Conservation (phyloP, 2,113 vertebrate genomes). For the Ivindomyrus marchei region DNA sequence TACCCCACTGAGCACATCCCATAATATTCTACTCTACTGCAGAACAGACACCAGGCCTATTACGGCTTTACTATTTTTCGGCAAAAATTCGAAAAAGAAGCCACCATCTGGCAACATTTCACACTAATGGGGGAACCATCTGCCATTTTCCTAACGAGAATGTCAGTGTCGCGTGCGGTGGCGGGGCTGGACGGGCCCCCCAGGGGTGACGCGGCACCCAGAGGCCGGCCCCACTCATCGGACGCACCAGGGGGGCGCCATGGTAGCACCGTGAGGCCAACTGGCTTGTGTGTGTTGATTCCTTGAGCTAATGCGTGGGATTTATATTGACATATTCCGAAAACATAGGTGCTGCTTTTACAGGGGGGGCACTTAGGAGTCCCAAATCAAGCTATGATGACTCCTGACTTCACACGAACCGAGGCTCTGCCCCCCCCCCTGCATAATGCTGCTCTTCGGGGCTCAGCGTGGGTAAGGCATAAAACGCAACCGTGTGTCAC, state of each 20-base stretch:
- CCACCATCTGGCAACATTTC: conserved; percentile 14
- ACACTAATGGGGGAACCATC: conserved; percentile 6
- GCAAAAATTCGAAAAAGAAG: neutral
- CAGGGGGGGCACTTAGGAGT: neutral
- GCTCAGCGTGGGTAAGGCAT: neutral
- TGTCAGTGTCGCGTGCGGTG: neutral
- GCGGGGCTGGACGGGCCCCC: neutral
- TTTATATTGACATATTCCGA: neutral
- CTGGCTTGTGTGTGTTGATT: neutral
- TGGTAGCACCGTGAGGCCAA: neutral
- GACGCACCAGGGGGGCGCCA: neutral
- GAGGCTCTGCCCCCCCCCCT: neutral
- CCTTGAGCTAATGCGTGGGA: neutral
- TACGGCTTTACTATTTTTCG: neutral
- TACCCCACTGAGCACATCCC: neutral
- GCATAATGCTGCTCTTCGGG: neutral
- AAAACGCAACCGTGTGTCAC: neutral
- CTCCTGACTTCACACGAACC: neutral
- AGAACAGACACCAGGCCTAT: neutral
- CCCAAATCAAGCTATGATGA: neutral
- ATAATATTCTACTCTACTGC: neutral
- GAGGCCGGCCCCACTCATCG: neutral
- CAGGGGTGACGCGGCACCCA: neutral
- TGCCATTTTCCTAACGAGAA: conserved; percentile 9
- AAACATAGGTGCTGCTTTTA: neutral